Percentiles rank a stretch among this genome's conserved stretches.
Conservation (phyloP, 2,113 vertebrate genomes). For the Callipepla squamata region DNA sequence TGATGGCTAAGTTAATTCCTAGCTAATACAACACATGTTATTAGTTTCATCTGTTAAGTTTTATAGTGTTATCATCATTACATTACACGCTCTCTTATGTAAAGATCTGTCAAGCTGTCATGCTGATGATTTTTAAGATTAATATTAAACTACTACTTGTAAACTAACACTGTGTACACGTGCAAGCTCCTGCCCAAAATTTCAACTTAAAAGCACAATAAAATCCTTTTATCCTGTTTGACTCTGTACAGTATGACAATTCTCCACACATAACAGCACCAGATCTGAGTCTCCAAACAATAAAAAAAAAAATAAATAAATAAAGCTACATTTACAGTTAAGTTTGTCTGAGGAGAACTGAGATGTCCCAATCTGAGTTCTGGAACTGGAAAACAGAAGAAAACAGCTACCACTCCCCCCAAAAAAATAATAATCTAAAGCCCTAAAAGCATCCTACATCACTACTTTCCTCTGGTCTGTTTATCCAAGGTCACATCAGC, state of each 20-base stretch:
- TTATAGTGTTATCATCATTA: fast-evolving
- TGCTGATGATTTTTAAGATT: not conserved
- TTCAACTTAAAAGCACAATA: not conserved
- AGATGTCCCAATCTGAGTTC: not conserved
- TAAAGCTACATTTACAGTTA: not conserved
- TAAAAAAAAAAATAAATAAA: not conserved
- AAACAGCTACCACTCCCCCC: not conserved
- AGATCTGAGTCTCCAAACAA: not conserved
- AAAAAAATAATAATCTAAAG: not conserved
- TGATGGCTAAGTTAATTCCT: not conserved
- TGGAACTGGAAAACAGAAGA: not conserved
- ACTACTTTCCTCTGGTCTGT: not conserved
- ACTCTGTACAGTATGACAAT: not conserved
- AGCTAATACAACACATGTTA: not conserved
- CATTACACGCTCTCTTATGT: not conserved
- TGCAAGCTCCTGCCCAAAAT: not conserved
- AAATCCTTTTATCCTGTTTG: not conserved
- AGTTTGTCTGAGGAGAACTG: not conserved
- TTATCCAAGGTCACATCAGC: not conserved
- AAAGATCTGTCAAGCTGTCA: not conserved
- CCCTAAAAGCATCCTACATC: not conserved
- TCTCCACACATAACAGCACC: not conserved
- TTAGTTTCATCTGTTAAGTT: no score
- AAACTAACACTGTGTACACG: not conserved
- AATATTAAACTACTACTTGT: not conserved